phyloP scores from a whole-genome alignment of 2,113 vertebrate species.

The Hippocampus abdominalis region DNA sequence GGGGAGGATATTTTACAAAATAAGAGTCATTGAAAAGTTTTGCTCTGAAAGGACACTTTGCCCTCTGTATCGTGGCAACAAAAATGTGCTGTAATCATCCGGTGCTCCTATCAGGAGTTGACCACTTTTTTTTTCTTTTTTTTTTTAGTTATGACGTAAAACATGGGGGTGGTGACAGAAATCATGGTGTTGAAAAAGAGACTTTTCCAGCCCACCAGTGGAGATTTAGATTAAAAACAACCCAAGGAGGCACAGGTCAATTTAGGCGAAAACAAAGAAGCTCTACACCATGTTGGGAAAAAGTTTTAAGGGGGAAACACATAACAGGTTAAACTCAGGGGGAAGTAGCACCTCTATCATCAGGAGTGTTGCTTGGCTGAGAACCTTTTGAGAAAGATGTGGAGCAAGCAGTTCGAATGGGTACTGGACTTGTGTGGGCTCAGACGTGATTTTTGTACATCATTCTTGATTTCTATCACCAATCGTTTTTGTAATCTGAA shows the following conservation, averaged over 20 bases:
- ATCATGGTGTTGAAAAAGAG: not conserved
- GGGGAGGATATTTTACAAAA: not conserved
- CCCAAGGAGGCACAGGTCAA: conserved; percentile 8
- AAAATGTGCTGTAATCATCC: not conserved
- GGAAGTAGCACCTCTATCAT: not conserved
- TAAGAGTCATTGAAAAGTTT: not conserved
- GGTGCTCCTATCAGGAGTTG: not conserved
- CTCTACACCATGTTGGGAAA: not conserved
- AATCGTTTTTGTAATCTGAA: not conserved
- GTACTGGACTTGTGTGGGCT: not conserved
- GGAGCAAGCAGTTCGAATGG: not conserved
- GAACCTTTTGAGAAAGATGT: conserved; percentile 4
- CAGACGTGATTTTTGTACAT: not conserved
- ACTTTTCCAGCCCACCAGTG: conserved; percentile 12
- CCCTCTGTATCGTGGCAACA: conserved; percentile 12
- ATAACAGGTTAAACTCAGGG: not conserved
- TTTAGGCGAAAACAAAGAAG: conserved; percentile 6
- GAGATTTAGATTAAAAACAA: conserved; percentile 30
- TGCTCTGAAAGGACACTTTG: conserved; percentile 18
- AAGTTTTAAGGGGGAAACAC: not conserved
- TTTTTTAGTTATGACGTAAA: conserved; percentile 2
- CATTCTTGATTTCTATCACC: not conserved
- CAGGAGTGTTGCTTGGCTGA: not conserved
- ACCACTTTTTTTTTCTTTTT: not conserved
- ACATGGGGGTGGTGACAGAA: not conserved